Evolutionary conservation across 2,888 invertebrate species (phyloP), one percentile per base, ranked within the genome.

Genomic region (Cheilosia soror): DNA sequence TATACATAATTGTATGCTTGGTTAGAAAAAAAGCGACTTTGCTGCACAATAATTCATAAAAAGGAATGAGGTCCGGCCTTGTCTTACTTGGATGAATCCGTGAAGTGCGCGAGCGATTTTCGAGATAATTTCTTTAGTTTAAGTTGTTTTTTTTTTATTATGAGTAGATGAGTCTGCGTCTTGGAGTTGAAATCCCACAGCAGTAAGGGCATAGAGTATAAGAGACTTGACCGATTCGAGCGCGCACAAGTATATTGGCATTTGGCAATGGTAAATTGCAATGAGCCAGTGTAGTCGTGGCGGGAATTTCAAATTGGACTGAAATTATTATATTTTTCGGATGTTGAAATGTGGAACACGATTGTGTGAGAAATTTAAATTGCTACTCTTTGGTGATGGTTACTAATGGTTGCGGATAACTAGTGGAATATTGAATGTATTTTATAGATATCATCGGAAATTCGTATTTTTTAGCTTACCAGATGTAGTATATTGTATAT

Each of bases 1-100:
- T 81, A 47, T 33, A 68, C 66, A 81, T 81, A 81, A 84, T 75
- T 75, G 76, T 76, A 75, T 55, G 63, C 62, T 15, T n/a, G 58
- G 29, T 11, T 13, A 40, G n/a, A 5, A 51, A 20, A 25, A 51
- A 1, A 11, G 13, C 9, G 42, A 57, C 49, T 37, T n/a, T 33
- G 44, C 66, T 69, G 66, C 47, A 58, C 58, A 68, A 85, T 85
- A 81, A 76, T 80, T 85, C 81, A 85, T 72, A 81, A 68, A 81
- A 71, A 37, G 37, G 66, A 85, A 85, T 76, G 72, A 81, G 85
- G 60, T 81, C 76, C 81, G 76, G 81, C 81, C 81, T 85, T 85
- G 85, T 85, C 68, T 76, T 76, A 85, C 71, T 68, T 81, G 81
- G 85, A 68, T 85, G 76, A 62, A 68, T 81, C 72, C 60, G 49